Evolutionary conservation across 2,113 vertebrate genomes (phyloP), one percentile per base, ranked within the genome.

Genomic region (Psittacara wagleri): DNA sequence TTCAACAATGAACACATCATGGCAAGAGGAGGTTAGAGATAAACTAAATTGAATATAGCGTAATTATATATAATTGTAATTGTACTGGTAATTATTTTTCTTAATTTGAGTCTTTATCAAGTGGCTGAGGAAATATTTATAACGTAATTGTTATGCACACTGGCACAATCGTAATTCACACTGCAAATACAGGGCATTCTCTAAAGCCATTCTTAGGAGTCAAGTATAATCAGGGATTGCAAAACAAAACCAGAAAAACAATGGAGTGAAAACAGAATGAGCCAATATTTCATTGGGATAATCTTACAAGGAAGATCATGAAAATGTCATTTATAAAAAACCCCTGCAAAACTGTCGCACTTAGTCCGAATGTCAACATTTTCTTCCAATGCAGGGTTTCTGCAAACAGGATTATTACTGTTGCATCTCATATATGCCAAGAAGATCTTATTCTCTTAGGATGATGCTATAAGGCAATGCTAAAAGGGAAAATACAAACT

Each of bases 11-110:
- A 95, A 67, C 29, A 64, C 23, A 92, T 76, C 91, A 77, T 48
- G 39, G 76, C 35, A 92, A 78, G 61, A 88, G 48, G 27, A 93
- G 44, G 80, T 93, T 93, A 84, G 77, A 78, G 94, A 95, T 95
- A 97, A 96, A 93, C 80, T 75, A 88, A 94, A 95, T 49, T 76
- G 83, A 90, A 91, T 88, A 92, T 86, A 95, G 73, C 0, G 5
- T 92, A 96, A 97, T 97, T 96, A 95, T 68, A 95, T 91, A 82
- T 95, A 93, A 96, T 96, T 94, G 91, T 57, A 89, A 95, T 88
- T 88, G 85, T 83, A 83, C 55, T 81, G 73, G 86, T 84, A 94
- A 96, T 96, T 95, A 92, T 96, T 96, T 95, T 94, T 84, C 92
- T 91, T 94, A 96, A 96, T 95, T 96, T 86, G 86, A 14, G 23